Evolutionary conservation across 2,797 vertebrate species (phyloP), one percentile per base, ranked within the genome.

Genomic region (Hypotaenidia okinawae): DNA sequence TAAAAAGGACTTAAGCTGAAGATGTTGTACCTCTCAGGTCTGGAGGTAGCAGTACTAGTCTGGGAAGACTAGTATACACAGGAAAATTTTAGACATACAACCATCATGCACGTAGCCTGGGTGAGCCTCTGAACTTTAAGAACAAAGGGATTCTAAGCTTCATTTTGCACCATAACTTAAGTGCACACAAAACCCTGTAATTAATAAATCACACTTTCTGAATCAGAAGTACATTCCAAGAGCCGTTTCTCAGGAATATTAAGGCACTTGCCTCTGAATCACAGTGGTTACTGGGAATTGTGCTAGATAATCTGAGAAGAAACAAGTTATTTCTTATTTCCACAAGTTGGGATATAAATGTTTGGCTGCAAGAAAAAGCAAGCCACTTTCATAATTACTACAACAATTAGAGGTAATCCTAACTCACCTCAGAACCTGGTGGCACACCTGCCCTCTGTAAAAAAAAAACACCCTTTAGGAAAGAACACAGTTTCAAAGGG

Each of bases 191-290:
- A 93, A 88, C 27, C 14, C 63, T 86, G 37, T 43, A 90, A 84
- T 91, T 86, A 93, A 96, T 86, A 93, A 93, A 91, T 94, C 83
- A 57, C 49, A 57, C 27, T 92, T 78, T 84, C 73, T 88, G 94
- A 93, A 93, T 84, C 91, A 95, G 35, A 83, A 91, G 37, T 49
- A 73, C 72, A 87, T 94, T 93, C 83, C 3, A 5, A 91, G 81
- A 86, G 87, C 28, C 3, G 2, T 67, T 82, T 96, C 95, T 94
- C 76, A 90, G 76, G 43, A 75, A 78, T 63, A 84, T 91, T 73
- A 84, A 84, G 79, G 41, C 47, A 43, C 7, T 79, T 84, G 59
- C 43, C 82, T 61, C 43, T 96, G 95, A 96, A 81, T 96, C 80
- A 84, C 25, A 32, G 59, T 28, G 43, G 17, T 84, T 94, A 88